Percentiles rank a stretch among this genome's conserved stretches.
phyloP scores from a whole-genome alignment of 2,113 vertebrate species.

The Pelobates fuscus region DNA sequence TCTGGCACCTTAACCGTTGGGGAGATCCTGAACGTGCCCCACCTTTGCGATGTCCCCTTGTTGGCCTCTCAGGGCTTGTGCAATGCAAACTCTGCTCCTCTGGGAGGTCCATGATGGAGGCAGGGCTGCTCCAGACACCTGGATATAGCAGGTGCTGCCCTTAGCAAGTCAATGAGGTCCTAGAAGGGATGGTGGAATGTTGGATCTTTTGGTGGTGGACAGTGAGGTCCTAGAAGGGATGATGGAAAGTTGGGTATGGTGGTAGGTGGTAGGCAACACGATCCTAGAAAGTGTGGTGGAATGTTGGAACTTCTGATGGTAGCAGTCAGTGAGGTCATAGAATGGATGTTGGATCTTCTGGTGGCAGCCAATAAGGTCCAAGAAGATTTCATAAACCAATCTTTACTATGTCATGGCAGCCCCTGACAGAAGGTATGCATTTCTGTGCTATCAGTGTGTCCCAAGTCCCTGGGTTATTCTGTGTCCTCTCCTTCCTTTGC shows the following conservation, averaged over 20 bases:
- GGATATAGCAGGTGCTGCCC: constrained; percentile 29
- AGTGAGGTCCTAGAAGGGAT: no score
- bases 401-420: no score
- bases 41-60: constrained; percentile 24
- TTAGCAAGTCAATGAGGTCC: constrained; percentile 3
- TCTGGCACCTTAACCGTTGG: constrained; percentile 86
- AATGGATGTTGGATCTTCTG: no score
- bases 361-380: no score
- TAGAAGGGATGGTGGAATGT: background rate
- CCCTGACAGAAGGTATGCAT: no score
- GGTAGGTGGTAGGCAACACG: no score
- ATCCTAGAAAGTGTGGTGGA: no score
- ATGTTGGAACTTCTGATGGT: no score
- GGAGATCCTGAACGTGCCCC: constrained; percentile 64
- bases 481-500: background rate
- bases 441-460: background rate
- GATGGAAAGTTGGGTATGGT: no score
- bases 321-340: no score
- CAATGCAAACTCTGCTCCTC: constrained; percentile 11
- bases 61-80: constrained; percentile 5
- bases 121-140: background rate
- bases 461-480: background rate
- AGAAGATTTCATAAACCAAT: no score
- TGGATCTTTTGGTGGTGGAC: no score
- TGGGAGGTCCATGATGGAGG: constrained; percentile 18